Percentiles rank a stretch among this genome's conserved stretches.
phyloP scores from a whole-genome alignment of 1,140 invertebrate species.

The Gonatopus flavifemur region DNA sequence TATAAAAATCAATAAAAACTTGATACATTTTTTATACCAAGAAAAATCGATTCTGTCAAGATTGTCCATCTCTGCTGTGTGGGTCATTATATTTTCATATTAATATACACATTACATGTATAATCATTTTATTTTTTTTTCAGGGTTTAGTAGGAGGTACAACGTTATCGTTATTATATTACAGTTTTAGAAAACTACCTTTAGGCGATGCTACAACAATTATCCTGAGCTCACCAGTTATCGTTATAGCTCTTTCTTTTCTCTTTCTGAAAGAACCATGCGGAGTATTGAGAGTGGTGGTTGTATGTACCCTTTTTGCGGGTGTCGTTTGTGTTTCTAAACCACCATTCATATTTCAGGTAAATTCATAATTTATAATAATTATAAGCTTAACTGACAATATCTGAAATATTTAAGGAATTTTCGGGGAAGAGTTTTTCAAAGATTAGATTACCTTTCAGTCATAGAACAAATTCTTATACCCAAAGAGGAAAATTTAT shows the following conservation, averaged over 20 bases:
- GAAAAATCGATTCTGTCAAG: background rate
- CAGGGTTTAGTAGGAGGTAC: constrained; percentile 60
- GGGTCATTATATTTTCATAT: too few relatives aligned
- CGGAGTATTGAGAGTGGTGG: constrained; percentile 58
- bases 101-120: too few relatives aligned
- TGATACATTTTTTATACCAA: background rate
- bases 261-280: constrained; percentile 62
- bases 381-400: too few relatives aligned
- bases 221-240: constrained; percentile 63
- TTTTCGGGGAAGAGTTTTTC: too few relatives aligned
- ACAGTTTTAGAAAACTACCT: constrained; percentile 60
- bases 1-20: background rate
- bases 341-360: constrained; percentile 59
- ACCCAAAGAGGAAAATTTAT: background rate
- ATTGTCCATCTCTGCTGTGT: background rate
- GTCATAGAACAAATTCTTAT: too few relatives aligned
- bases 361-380: constrained; percentile 31
- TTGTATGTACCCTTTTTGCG: constrained; percentile 55
- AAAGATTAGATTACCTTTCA: too few relatives aligned
- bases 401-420: too few relatives aligned
- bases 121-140: constrained; percentile 16
- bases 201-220: constrained; percentile 64
- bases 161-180: constrained; percentile 58
- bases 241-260: constrained; percentile 61
- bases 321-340: constrained; percentile 61